Base-by-base conservation (phyloP, 2,888 invertebrate species). In the Caenorhabditis sp. region DNA sequence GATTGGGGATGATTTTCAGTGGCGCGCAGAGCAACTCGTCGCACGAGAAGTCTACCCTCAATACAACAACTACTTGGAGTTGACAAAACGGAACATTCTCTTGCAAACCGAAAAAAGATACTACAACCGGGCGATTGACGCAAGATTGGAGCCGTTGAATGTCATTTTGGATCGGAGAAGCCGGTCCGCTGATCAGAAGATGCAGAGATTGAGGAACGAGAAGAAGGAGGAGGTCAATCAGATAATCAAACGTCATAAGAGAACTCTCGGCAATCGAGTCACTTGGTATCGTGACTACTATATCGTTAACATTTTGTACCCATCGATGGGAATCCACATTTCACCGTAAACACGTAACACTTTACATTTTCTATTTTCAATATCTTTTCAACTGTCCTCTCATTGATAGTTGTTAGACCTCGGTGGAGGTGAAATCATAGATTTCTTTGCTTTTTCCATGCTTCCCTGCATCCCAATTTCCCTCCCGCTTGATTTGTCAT, bases 221-320 rank as follows among this genome's bases (percentile, higher is more conserved):
- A 62, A 62, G 28, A 37, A 28, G 15, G 11, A n/a, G 0, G 62
- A 62, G 15, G 28, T 62, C 4, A 18, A 47, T n/a, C 11, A 28
- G 1, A 22, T 62, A 0, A 62, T 62, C 47, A 26, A 47, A 1
- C 44, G 44, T n/a, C 47, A 62, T 15, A n/a, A 1, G 13, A 47
- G 37, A 18, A 15, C 24, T 47, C 47, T 62, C 28, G 62, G 62
- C 24, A 47, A 62, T 40, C 24, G 47, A 6, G 15, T 28, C 47
- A 47, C 28, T 28, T 11, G 28, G 8, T n/a, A 47, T 1, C 37
- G 62, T 9, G 47, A 62, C 18, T 44, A 26, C 13, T 47, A 47
- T 20, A 47, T 61, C 18, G 4, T 18, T 3, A 47, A 47, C 47
- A 47, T 47, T 47, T 11, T 47, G 3, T 47, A 47, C 18, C 47